phyloP scores from a whole-genome alignment of 2,797 vertebrate species.

The Perodicticus potto region DNA sequence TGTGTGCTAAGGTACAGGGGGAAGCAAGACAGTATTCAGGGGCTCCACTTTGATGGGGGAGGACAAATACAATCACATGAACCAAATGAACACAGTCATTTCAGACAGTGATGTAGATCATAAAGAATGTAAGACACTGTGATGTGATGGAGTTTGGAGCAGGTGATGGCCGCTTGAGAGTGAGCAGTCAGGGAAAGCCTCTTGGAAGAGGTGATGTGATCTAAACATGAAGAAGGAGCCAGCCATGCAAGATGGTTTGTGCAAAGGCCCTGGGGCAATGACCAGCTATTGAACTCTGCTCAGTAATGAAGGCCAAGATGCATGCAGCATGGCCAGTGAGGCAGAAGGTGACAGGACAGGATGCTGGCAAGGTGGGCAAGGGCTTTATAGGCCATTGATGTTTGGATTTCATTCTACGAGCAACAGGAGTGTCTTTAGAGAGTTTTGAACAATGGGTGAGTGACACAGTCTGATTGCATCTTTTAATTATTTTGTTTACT shows the following conservation, averaged over 20 bases:
- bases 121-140: not conserved
- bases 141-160: too few relatives aligned
- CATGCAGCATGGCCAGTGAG: not conserved
- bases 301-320: not conserved
- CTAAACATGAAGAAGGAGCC: not conserved
- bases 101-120: not conserved
- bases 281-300: not conserved
- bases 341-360: not conserved
- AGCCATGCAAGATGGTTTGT: conserved; percentile 6
- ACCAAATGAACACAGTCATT: not conserved
- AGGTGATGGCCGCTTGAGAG: not conserved
- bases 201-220: not conserved
- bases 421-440: not conserved
- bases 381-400: not conserved
- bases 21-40: not conserved
- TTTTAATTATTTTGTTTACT: not conserved
- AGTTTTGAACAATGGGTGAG: not conserved
- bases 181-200: not conserved
- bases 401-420: conserved; percentile 6
- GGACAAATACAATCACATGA: not conserved
- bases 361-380: not conserved
- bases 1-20: not conserved
- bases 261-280: not conserved
- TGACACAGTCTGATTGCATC: not conserved
- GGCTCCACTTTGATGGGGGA: not conserved